Percentiles rank a stretch among this genome's conserved stretches.
Evolutionary conservation across 1,140 invertebrate species (phyloP).

Genomic region (Platyscapa corneri): DNA sequence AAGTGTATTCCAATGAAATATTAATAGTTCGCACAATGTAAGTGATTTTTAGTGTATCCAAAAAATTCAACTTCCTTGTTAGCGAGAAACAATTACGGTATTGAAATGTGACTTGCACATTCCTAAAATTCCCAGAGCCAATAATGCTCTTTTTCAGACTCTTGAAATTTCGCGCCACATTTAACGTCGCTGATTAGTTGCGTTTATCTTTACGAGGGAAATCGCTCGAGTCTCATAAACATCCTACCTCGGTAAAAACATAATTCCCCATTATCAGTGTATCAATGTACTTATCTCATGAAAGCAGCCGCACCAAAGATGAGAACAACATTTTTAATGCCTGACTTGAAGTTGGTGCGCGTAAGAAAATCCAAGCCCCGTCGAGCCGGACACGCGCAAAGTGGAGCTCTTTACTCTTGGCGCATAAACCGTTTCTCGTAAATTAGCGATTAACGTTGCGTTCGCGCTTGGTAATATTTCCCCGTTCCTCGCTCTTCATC

Average conservation of each 20-base stretch:
- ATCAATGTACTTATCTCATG: not conserved
- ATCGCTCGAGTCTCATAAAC: not conserved
- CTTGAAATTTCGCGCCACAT: not conserved
- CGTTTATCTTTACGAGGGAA: not conserved
- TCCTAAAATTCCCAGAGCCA: not conserved
- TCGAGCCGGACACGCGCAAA: not conserved
- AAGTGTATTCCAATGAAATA: not conserved
- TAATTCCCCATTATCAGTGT: not conserved
- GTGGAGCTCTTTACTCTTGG: not conserved
- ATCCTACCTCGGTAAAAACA: not conserved
- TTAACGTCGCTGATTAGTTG: not conserved
- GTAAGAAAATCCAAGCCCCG: not conserved
- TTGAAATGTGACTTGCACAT: not conserved
- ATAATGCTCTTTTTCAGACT: not conserved
- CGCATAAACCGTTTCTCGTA: not conserved
- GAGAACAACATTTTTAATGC: not conserved
- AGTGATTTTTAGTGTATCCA: not conserved
- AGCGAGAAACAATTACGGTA: not conserved
- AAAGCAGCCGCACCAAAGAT: not conserved
- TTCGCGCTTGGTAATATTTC: not conserved
- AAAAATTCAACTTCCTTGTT: not conserved
- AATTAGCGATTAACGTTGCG: constrained; percentile 34
- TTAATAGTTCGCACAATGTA: not conserved
- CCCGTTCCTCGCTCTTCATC: not conserved
- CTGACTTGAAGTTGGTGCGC: not conserved